Evolutionary conservation across 2,113 vertebrate genomes (phyloP).

Genomic region (Tragelaphus strepsiceros): DNA sequence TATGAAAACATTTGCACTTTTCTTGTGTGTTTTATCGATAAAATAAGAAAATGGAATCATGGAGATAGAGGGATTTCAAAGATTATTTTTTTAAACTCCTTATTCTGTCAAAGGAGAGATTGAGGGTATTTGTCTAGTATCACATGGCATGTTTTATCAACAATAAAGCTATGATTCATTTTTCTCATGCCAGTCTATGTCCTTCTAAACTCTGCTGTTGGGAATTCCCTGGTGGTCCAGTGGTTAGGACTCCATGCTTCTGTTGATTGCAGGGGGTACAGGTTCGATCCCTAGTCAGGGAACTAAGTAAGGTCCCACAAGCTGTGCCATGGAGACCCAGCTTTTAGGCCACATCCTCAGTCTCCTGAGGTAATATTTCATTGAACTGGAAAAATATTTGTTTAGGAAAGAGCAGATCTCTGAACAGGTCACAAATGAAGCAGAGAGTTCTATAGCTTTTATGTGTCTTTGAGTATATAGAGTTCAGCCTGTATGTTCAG

Average conservation of each 20-base stretch:
- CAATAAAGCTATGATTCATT: neutral
- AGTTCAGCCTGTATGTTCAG: neutral
- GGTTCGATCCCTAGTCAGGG: neutral
- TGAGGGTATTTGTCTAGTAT: neutral
- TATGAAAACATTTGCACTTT: neutral
- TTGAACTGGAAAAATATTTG: constrained; percentile 12
- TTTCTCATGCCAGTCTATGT: neutral
- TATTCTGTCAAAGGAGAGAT: neutral
- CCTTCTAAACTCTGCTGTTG: neutral
- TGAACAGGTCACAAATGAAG: neutral
- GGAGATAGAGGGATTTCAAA: neutral
- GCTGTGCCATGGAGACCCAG: neutral
- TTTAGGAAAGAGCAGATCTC: neutral
- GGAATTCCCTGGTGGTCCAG: neutral
- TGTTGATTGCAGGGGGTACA: neutral
- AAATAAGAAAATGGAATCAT: neutral
- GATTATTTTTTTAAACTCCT: neutral
- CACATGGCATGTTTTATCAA: neutral
- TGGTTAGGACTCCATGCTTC: neutral
- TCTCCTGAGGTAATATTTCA: neutral
- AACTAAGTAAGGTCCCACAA: neutral
- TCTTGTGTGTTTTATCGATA: neutral
- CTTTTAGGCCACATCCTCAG: neutral
- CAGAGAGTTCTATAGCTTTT: neutral
- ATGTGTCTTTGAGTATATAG: neutral